Evolutionary conservation across 2,113 vertebrate genomes (phyloP), one percentile per base, ranked within the genome.

Genomic region (Centropristis striata): DNA sequence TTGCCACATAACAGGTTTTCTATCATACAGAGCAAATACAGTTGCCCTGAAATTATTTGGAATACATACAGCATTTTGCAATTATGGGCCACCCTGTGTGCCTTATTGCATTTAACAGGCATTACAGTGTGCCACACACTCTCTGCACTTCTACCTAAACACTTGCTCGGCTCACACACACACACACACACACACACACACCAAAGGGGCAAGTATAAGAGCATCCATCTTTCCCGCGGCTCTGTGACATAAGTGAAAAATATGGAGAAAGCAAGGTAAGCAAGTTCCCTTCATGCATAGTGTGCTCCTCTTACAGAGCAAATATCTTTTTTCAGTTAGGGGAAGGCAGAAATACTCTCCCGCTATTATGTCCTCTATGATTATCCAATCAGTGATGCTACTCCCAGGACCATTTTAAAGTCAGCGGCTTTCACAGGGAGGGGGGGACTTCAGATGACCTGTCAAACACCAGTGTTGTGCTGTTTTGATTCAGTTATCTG

Each of bases 381-480:
- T 86, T 80, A 78, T 83, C 51, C 59, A 83, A 78, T 81, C 65
- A 84, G 78, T 36, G 61, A 68, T 39, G 63, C 73, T 55, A 28
- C 50, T 78, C 28, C 41, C 44, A 27, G 21, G 41, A 72, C 63
- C 20, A 28, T 47, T 81, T 50, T 60, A 64, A 69, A 78, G 63
- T 53, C 53, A 80, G 25, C 42, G 61, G 53, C 67, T 64, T 78
- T 71, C 49, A 75, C 54, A 3, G n/a, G 44, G 61, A 85, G n/a
- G 32, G 32, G 32, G 32, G 32, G 32, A 85, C 64, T 73, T 58
- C 20, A 54, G 54, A 68, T 67, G 69, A 88, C 83, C 74, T 64
- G 77, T 78, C 71, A 78, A 60, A 64, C 10, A 39, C 54, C 39
- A 27, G 42, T 27, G 25, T 54, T 37, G 63, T 20, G 64, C 51